Conservation (phyloP, 2,797 vertebrate species). For the Pelochelys cantorii region DNA sequence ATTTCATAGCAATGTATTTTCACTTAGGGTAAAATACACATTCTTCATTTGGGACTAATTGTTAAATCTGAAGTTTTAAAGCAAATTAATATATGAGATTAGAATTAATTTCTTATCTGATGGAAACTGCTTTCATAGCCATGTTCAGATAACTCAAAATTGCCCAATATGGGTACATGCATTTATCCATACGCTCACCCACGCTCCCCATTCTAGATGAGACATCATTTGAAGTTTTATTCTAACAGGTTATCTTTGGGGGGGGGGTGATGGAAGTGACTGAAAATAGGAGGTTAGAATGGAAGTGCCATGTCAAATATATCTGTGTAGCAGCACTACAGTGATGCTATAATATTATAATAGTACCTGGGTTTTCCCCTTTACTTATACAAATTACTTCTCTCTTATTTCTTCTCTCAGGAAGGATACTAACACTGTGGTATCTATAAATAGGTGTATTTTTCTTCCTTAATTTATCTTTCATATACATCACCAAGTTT, state of each 20-base stretch:
- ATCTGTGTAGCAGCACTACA: neutral
- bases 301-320: neutral
- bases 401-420: neutral
- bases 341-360: neutral
- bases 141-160: neutral
- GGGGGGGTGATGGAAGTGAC: neutral
- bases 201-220: neutral
- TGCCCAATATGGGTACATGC: neutral
- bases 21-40: too few species aligned
- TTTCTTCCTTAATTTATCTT: neutral
- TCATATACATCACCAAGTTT: neutral
- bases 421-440: neutral
- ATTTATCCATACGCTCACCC: accelerated
- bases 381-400: neutral
- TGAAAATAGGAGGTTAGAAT: neutral
- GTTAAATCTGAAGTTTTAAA: too few species aligned
- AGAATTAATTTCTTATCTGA: neutral
- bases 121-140: neutral
- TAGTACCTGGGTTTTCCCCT: neutral
- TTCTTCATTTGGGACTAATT: too few species aligned
- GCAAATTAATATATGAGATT: neutral
- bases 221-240: neutral
- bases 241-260: neutral
- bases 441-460: neutral
- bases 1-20: too few species aligned